Percentiles rank a stretch among this genome's conserved stretches.
Conservation (phyloP, 2,797 vertebrate genomes). For the Scleropages formosus region DNA sequence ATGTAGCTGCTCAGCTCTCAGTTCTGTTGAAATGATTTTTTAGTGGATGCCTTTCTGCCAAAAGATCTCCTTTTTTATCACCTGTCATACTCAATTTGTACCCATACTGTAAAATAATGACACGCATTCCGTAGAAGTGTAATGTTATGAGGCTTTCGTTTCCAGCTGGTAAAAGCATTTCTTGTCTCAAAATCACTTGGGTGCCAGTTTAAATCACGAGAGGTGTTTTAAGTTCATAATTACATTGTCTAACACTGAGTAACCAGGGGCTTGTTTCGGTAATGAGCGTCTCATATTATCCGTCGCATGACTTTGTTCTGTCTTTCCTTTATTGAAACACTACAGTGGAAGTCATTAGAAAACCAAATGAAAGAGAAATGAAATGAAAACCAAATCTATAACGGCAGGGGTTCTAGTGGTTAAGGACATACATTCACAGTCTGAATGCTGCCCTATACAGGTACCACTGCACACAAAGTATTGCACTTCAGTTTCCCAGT, state of each 20-base stretch:
- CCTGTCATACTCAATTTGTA: conserved; percentile 2
- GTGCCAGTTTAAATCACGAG: conserved; percentile 1
- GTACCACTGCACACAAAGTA: too few species aligned
- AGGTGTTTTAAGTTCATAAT: conserved; percentile 12
- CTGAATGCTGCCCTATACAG: too few species aligned
- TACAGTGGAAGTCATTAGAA: not conserved
- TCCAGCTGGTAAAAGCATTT: not conserved
- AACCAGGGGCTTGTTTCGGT: not conserved
- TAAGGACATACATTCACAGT: too few species aligned
- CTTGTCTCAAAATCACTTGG: not conserved
- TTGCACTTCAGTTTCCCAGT: too few species aligned
- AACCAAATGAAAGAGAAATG: not conserved
- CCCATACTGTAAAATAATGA: not conserved
- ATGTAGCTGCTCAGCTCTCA: conserved; percentile 8
- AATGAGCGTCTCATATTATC: not conserved
- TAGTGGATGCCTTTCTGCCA: conserved; percentile 11
- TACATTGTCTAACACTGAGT: not conserved
- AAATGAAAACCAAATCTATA: not conserved
- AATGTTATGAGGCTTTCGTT: conserved; percentile 6
- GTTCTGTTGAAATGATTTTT: conserved; percentile 17
- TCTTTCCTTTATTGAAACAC: not conserved
- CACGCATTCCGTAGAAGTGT: conserved; percentile 5
- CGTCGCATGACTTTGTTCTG: not conserved
- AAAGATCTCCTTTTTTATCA: conserved; percentile 10
- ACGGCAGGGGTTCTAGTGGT: not conserved